A percentile compares a stretch with the other conserved stretches of the same genome.
These are phyloP conservation scores for Thaleichthys pacificus DNA, from an alignment of 2,797 vertebrate genomes.

Conservation along the genomic window DNA sequence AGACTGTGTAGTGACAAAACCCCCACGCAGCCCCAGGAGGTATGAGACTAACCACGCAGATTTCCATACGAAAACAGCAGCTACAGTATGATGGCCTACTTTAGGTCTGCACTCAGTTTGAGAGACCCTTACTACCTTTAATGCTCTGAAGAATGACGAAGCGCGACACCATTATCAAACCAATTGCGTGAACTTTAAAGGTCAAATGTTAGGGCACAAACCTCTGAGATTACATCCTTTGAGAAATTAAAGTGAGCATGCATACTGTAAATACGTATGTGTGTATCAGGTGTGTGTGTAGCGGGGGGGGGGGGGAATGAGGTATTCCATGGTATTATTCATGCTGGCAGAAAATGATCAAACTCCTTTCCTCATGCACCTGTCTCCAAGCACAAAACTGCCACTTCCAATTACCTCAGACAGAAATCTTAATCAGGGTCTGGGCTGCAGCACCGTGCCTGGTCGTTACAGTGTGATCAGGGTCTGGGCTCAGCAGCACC, in stretches of 20 bases:
- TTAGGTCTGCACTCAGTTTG: constrained; percentile 1
- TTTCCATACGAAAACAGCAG: constrained; percentile 7
- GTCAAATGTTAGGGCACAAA: background rate
- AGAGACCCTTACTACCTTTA: background rate
- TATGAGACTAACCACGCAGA: background rate
- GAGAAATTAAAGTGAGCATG: background rate
- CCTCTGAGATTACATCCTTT: background rate
- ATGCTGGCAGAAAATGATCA: constrained; percentile 46
- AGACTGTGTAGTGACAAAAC: constrained; percentile 1
- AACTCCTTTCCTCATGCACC: constrained; percentile 45
- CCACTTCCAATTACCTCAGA: constrained; percentile 42
- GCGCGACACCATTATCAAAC: too few species aligned
- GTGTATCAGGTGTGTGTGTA: background rate
- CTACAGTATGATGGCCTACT: constrained; percentile 7
- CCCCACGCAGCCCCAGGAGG: constrained; percentile 1
- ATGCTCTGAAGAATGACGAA: background rate
- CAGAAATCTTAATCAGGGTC: constrained; percentile 36
- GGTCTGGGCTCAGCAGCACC: too few species aligned
- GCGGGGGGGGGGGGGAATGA: background rate
- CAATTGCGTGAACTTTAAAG: background rate
- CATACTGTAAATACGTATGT: background rate
- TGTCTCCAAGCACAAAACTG: constrained; percentile 40
- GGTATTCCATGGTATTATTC: constrained; percentile 8
- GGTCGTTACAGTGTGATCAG: background rate
- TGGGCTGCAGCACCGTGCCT: constrained; percentile 1